Evolutionary conservation across 2,888 invertebrate species (phyloP), one percentile per base, ranked within the genome.

Genomic region (Brachylomia viminalis): DNA sequence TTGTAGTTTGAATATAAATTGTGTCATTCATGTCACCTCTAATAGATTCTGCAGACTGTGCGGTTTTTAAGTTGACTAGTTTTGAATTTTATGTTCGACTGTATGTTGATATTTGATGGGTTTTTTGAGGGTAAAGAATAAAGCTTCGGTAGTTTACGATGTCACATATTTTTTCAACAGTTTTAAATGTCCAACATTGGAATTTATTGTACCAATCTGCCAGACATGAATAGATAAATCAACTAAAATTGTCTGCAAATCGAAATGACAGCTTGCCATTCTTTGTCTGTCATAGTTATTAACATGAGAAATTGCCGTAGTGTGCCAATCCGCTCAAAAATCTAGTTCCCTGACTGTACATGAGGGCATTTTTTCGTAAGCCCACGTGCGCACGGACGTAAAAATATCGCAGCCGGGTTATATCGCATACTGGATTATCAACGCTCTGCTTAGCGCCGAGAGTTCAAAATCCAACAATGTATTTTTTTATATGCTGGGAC

Each of bases 1-100:
- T 42, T 59, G 59, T 67, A 73, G 62, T 52, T 68, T 61, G 77
- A 77, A 80, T 80, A 80, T 64, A 83, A 84, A 84, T 80, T 49
- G 84, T 80, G 59, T 76, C 52, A 69, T 82, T 75, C 79, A 49
- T 73, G 67, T 80, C 68, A 77, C 61, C 64, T 80, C 27, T 77
- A 83, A 83, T 59, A 74, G 61, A 73, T 71, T 73, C 65, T 13
- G 33, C 54, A 72, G 67, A 65, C 56, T 80, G 13, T 64, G 68
- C 20, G 42, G 59, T 79, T 80, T 15, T 67, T 56, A 52, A 45
- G 54, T 59, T n/a, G 27, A 68, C 58, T 58, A 52, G 49, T 59
- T 75, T 58, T 33, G 33, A 56, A 23, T 74, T 80, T 47, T 49
- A 27, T 49, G 42, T 49, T 1, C 4, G 15, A 15, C n/a, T 45